phyloP scores from a whole-genome alignment of 1,140 invertebrate genomes.

The Lysiphlebus fabarum region DNA sequence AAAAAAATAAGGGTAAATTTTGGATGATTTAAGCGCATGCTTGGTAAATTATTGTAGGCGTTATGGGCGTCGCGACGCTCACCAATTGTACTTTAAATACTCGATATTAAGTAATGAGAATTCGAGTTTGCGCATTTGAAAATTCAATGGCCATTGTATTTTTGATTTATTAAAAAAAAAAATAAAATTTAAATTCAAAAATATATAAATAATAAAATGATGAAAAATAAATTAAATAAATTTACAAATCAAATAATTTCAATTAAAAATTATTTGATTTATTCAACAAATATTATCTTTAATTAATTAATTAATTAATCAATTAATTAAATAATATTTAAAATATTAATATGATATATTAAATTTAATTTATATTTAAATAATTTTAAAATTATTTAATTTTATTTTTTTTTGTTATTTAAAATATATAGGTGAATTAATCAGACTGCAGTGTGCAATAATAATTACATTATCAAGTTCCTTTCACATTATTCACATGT shows the following conservation, averaged over 20 bases:
- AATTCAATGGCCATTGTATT: constrained; percentile 14
- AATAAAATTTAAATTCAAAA: not conserved
- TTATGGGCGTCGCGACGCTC: constrained; percentile 5
- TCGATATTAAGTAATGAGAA: constrained; percentile 11
- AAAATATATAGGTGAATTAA: not conserved
- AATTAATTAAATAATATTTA: too few species aligned
- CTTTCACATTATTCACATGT: constrained; percentile 1
- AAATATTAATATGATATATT: too few species aligned
- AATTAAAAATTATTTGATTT: too few species aligned
- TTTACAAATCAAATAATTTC: too few species aligned
- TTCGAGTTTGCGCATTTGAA: constrained; percentile 10
- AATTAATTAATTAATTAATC: too few species aligned
- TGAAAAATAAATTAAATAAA: not conserved
- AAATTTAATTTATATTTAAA: too few species aligned
- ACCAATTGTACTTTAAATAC: constrained; percentile 19
- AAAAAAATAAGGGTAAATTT: not conserved
- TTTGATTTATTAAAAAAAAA: constrained; percentile 7
- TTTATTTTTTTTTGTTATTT: too few species aligned
- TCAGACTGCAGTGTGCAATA: not conserved
- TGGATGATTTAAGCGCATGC: constrained; percentile 16
- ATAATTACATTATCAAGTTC: constrained; percentile 3
- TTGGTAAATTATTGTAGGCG: constrained; percentile 13
- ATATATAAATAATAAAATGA: not conserved
- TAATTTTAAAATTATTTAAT: too few species aligned
- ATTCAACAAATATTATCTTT: too few species aligned